A percentile compares a stretch with the other conserved stretches of the same genome.
Conservation (phyloP, 2,797 vertebrate species). For the Fistularia commersonii region DNA sequence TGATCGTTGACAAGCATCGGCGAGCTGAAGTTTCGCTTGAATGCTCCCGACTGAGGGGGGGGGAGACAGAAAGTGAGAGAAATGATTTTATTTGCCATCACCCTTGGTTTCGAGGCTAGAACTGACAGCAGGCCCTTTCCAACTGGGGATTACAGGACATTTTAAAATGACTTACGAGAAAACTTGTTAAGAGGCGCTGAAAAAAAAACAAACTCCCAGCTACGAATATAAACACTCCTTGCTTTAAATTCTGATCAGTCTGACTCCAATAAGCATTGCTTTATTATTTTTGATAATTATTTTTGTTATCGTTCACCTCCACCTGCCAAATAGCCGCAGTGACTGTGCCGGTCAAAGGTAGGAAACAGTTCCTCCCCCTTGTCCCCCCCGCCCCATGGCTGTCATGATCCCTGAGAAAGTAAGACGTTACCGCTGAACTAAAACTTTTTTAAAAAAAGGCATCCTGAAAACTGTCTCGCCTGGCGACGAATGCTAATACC, state of each 20-base stretch:
- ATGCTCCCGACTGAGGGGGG: slow-evolving; percentile 79
- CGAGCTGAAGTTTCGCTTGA: slow-evolving; percentile 91
- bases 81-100: slow-evolving; percentile 24
- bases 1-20: slow-evolving; percentile 84
- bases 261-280: no score
- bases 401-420: no score
- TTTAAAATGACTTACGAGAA: slow-evolving; percentile 23
- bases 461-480: slow-evolving; percentile 32
- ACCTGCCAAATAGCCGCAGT: no score
- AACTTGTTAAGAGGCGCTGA: slow-evolving; percentile 10
- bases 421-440: slow-evolving; percentile 1
- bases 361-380: no score
- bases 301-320: no score
- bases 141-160: not conserved
- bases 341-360: no score
- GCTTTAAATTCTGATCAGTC: no score
- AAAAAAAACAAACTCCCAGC: not conserved
- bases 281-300: no score
- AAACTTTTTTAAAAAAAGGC: slow-evolving; percentile 13
- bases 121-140: not conserved
- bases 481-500: slow-evolving; percentile 39
- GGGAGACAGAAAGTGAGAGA: slow-evolving; percentile 22
- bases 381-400: no score
- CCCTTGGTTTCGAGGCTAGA: slow-evolving; percentile 14
- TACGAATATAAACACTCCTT: no score